These are phyloP conservation scores for Stenodema calcarata DNA, from an alignment of 2,888 invertebrate species.

Conservation along the genomic window DNA sequence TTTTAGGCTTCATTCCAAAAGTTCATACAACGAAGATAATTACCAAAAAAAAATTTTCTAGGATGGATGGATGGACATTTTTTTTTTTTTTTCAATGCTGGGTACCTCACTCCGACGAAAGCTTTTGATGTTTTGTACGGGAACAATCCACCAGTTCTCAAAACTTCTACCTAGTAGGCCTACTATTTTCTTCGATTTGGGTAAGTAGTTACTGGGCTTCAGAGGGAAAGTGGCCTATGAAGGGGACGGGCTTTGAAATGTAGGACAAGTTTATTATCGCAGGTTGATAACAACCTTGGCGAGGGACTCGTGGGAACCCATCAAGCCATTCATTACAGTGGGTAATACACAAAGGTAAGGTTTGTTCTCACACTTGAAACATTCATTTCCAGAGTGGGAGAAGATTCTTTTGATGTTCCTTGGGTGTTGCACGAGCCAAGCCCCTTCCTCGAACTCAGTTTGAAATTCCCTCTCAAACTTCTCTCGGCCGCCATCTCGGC, in stretches of 20 bases:
- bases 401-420: background rate
- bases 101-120: too few species aligned
- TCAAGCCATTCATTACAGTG: background rate
- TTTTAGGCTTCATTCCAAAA: too few species aligned
- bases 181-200: too few species aligned
- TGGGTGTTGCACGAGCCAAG: background rate
- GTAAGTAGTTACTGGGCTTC: too few species aligned
- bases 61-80: too few species aligned
- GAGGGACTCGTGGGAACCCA: background rate
- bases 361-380: conserved; percentile 18
- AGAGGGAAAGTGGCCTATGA: conserved; percentile 4
- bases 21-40: too few species aligned
- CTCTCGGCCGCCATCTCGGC: background rate
- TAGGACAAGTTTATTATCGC: conserved; percentile 30
- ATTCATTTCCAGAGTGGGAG: background rate
- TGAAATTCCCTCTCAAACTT: conserved; percentile 10
- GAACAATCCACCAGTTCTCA: too few species aligned
- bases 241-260: background rate
- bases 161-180: too few species aligned
- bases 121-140: too few species aligned
- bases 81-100: too few species aligned
- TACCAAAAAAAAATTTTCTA: too few species aligned
- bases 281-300: conserved; percentile 15
- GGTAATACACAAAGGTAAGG: background rate
- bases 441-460: background rate